Conservation (phyloP, 2,797 vertebrate species). For the Leptodactylus fallax region DNA sequence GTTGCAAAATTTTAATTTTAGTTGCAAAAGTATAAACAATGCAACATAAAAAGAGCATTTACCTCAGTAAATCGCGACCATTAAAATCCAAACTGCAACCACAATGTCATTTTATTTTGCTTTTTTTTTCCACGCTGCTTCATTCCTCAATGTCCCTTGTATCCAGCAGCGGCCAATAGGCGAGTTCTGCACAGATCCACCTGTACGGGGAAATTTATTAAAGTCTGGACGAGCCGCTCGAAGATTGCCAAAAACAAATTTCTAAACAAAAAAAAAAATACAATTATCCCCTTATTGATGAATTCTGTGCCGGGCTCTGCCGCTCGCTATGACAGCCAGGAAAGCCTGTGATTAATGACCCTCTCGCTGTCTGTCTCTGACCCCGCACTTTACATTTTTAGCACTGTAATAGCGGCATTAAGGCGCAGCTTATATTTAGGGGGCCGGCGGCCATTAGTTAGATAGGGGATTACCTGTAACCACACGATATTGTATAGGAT, state of each 20-base stretch:
- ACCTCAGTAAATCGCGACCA: too few relatives aligned
- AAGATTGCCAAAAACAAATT: conserved; percentile 38
- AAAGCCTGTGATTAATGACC: conserved; percentile 48
- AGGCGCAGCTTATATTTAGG: not conserved
- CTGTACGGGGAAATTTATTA: conserved; percentile 42
- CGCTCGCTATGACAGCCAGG: conserved; percentile 31
- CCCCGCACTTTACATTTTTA: conserved; percentile 39
- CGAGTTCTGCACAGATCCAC: conserved; percentile 23
- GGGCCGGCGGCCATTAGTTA: not conserved
- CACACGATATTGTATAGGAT: too few relatives aligned
- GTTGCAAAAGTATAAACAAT: not conserved
- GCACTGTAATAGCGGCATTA: conserved; percentile 32
- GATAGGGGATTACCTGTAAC: not conserved
- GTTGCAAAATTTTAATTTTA: not conserved
- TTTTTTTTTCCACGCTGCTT: not conserved
- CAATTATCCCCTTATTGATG: conserved; percentile 59
- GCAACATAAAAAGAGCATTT: not conserved
- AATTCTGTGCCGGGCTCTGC: conserved; percentile 44
- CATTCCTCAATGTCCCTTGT: conserved; percentile 30
- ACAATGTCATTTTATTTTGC: not conserved
- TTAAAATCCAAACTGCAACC: not conserved
- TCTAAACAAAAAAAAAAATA: conserved; percentile 49
- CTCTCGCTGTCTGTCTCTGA: conserved; percentile 30
- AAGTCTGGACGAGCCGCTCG: not conserved
- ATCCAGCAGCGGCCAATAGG: conserved; percentile 14